Percentiles rank a stretch among this genome's conserved stretches.
Conservation (phyloP, 2,113 vertebrate genomes). For the Tonatia bakeri region DNA sequence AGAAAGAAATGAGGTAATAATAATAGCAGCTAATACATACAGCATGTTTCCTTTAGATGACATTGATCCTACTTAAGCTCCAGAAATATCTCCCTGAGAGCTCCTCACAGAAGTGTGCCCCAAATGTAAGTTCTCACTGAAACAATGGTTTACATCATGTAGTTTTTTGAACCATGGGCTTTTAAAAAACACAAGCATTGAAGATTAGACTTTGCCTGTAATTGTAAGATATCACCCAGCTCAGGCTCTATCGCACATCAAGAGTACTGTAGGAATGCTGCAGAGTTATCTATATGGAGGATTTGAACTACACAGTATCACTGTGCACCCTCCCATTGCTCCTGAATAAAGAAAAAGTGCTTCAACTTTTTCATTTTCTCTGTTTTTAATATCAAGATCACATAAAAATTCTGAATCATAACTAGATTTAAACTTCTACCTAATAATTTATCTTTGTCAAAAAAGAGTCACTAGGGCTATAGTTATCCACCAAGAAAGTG, state of each 20-base stretch:
- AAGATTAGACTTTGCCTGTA: not conserved
- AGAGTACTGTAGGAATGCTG: not conserved
- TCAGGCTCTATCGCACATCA: not conserved
- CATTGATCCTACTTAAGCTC: not conserved
- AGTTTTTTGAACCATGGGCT: not conserved
- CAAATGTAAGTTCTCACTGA: not conserved
- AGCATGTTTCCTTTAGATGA: not conserved
- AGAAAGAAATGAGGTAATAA: not conserved
- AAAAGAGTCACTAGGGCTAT: not conserved
- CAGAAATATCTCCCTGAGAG: not conserved
- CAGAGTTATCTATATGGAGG: not conserved
- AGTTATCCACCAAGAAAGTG: not conserved
- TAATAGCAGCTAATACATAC: not conserved
- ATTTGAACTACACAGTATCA: not conserved
- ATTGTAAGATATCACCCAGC: not conserved
- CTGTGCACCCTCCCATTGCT: not conserved
- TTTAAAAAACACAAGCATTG: not conserved
- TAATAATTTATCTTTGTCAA: not conserved
- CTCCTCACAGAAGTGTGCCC: not conserved
- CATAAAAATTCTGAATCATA: not conserved
- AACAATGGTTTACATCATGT: not conserved
- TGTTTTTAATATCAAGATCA: not conserved
- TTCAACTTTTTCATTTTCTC: not conserved
- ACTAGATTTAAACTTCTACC: not conserved
- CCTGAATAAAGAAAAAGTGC: not conserved